These are phyloP conservation scores for Orchesellides sinensis DNA, from an alignment of 2,888 invertebrate genomes.

Conservation along the genomic window DNA sequence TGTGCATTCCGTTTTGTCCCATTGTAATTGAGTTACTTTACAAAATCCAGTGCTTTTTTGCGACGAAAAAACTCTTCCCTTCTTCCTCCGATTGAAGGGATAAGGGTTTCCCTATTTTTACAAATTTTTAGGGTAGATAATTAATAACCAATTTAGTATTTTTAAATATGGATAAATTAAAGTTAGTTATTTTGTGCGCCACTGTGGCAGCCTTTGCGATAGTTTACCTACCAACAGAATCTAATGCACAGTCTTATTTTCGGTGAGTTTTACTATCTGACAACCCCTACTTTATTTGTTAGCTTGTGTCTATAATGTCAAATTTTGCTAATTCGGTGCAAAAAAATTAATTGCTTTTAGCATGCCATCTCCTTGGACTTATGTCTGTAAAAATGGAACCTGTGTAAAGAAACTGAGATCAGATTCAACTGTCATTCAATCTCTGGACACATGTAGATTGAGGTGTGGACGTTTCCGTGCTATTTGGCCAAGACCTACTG, in stretches of 20 bases:
- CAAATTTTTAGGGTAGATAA: constrained; percentile 41
- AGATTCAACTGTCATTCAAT: constrained; percentile 76
- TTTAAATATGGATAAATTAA: constrained; percentile 73
- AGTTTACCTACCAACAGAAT: constrained; percentile 71
- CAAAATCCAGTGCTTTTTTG: constrained; percentile 4
- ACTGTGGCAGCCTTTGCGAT: constrained; percentile 72
- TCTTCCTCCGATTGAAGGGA: constrained; percentile 63
- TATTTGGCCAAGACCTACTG: constrained; percentile 85
- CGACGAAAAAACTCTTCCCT: constrained; percentile 40
- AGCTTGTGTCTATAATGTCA: background rate
- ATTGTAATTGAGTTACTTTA: background rate
- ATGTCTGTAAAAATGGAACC: constrained; percentile 74
- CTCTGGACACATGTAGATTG: constrained; percentile 82
- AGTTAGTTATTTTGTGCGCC: constrained; percentile 70
- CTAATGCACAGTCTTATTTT: constrained; percentile 74
- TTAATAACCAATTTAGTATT: constrained; percentile 41
- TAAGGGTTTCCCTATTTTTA: constrained; percentile 36
- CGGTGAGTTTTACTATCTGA: constrained; percentile 66
- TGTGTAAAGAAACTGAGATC: constrained; percentile 74
- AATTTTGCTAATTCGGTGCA: background rate
- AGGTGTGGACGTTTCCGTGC: constrained; percentile 84
- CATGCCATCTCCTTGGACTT: constrained; percentile 75
- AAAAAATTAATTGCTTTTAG: constrained; percentile 1
- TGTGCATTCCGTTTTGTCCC: background rate
- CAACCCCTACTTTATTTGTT: background rate